phyloP scores from a whole-genome alignment of 2,888 invertebrate genomes.

The Ophion slaviceki region DNA sequence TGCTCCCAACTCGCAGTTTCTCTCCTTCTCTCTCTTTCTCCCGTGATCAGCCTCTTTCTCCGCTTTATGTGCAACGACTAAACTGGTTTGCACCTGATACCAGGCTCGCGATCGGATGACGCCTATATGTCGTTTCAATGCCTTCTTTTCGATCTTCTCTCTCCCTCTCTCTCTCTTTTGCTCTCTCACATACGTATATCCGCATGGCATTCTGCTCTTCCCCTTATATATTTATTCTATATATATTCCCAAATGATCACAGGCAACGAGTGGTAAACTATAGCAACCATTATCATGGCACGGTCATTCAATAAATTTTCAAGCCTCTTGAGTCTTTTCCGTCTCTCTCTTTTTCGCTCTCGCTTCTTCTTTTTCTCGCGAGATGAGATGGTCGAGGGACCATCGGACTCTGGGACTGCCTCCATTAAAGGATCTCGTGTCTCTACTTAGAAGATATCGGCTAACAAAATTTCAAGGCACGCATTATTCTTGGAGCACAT shows the following conservation, averaged over 20 bases:
- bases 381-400: slow-evolving; percentile 59
- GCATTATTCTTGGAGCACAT: slow-evolving; percentile 46
- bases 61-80: slow-evolving; percentile 68
- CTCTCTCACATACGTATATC: slow-evolving; percentile 37
- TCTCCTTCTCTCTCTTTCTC: slow-evolving; percentile 30
- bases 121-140: slow-evolving; percentile 78
- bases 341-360: slow-evolving; percentile 14
- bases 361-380: no score
- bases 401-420: slow-evolving; percentile 51
- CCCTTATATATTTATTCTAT: slow-evolving; percentile 18
- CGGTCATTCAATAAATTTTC: slow-evolving; percentile 66
- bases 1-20: slow-evolving; percentile 52
- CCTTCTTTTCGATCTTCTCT: slow-evolving; percentile 65
- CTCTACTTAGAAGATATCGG: slow-evolving; percentile 59
- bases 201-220: slow-evolving; percentile 1
- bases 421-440: slow-evolving; percentile 60
- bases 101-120: slow-evolving; percentile 81
- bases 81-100: slow-evolving; percentile 84
- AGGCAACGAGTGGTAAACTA: slow-evolving; percentile 55
- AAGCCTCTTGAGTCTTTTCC: slow-evolving; percentile 45
- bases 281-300: slow-evolving; percentile 61
- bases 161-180: slow-evolving; percentile 47
- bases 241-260: slow-evolving; percentile 46
- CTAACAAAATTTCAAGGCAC: slow-evolving; percentile 60
- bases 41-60: not conserved